These are phyloP conservation scores for Amia ocellicauda DNA, from an alignment of 2,113 vertebrate species.

Conservation along the genomic window DNA sequence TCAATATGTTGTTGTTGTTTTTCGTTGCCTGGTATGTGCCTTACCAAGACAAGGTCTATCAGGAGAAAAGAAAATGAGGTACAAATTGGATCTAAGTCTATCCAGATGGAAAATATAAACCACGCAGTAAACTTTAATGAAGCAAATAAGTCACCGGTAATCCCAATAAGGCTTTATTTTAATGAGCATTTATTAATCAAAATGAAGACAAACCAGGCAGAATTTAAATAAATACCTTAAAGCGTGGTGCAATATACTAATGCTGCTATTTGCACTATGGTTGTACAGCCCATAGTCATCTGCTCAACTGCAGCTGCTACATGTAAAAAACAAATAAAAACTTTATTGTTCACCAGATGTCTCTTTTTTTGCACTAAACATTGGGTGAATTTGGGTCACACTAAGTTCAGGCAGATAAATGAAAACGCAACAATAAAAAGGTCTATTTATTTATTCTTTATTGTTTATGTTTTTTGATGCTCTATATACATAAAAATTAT, in stretches of 20 bases:
- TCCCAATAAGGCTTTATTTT: slow-evolving; percentile 48
- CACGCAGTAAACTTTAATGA: slow-evolving; percentile 66
- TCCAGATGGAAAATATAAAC: slow-evolving; percentile 63
- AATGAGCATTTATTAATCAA: slow-evolving; percentile 62
- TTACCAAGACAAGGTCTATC: slow-evolving; percentile 16
- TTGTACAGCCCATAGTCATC: slow-evolving; percentile 62
- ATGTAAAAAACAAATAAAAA: slow-evolving; percentile 52
- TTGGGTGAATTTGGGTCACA: slow-evolving; percentile 56
- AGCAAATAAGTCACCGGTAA: slow-evolving; percentile 66
- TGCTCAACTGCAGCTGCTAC: slow-evolving; percentile 62
- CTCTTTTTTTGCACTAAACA: slow-evolving; percentile 48
- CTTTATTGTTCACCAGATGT: slow-evolving; percentile 70
- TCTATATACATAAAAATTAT: too few species aligned
- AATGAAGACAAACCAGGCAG: slow-evolving; percentile 59
- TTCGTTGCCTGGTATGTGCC: slow-evolving; percentile 21
- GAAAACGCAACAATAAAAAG: too few species aligned
- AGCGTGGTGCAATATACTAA: slow-evolving; percentile 61
- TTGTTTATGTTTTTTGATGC: too few species aligned
- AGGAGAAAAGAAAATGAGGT: slow-evolving; percentile 5
- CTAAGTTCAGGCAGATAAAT: slow-evolving; percentile 59
- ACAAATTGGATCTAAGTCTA: slow-evolving; percentile 11
- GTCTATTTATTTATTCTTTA: too few species aligned
- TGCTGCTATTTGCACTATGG: slow-evolving; percentile 64
- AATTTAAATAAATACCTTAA: slow-evolving; percentile 59
- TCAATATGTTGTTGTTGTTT: neutral